phyloP scores from a whole-genome alignment of 2,113 vertebrate genomes.

The Poeciliopsis turrubarensis region DNA sequence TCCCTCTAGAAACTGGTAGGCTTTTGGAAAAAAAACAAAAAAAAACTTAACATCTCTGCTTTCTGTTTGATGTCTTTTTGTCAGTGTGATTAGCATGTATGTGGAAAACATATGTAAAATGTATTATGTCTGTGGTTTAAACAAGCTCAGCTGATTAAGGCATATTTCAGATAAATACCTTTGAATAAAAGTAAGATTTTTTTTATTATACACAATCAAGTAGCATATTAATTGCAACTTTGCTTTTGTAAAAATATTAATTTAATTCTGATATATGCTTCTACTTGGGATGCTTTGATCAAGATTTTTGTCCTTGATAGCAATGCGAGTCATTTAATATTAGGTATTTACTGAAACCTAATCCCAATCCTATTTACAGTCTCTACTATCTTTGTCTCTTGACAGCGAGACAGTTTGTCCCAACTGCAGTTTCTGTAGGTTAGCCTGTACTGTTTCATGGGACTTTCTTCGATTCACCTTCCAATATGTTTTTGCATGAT shows the following conservation, averaged over 20 bases:
- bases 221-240: background rate
- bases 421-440: background rate
- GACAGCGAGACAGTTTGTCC: no score
- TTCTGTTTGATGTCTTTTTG: background rate
- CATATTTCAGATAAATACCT: background rate
- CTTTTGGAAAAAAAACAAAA: background rate
- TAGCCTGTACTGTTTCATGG: background rate
- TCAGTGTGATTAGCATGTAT: no score
- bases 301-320: background rate
- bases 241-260: background rate
- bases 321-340: background rate
- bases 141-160: background rate
- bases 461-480: background rate
- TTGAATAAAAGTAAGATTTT: background rate
- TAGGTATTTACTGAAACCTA: background rate
- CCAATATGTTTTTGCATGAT: background rate
- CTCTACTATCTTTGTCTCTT: background rate
- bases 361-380: background rate
- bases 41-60: background rate
- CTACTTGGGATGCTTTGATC: background rate
- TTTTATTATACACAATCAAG: background rate
- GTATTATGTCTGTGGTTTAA: background rate
- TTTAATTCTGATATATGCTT: background rate
- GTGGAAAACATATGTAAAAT: no score
- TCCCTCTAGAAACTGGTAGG: background rate